Evolutionary conservation across 2,888 invertebrate genomes (phyloP), one percentile per base, ranked within the genome.

Genomic region (Lysandra bellargus): DNA sequence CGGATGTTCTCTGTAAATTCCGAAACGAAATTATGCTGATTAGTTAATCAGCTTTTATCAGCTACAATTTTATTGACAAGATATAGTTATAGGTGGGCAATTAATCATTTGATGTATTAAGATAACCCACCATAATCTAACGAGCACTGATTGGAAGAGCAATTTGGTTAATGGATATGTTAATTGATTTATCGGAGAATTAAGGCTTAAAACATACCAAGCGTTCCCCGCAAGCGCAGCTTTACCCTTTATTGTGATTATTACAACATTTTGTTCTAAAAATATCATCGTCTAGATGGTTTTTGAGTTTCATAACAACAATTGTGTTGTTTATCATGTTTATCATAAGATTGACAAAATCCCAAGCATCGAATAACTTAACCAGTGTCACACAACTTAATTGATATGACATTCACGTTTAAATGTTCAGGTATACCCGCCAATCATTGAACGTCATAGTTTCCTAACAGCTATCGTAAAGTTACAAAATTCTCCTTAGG

Each of bases 31-130:
- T 53, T 14, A 14, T 14, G 3, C 53, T 53, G 53, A 53, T 53
- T 57, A 57, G 57, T 53, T 53, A 14, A 57, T 57, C 57, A 57
- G 57, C 4, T 4, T 57, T 57, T 57, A 57, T 57, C 57, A 57
- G 14, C 57, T 57, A 57, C 14, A 17, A 17, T 57, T 57, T 17
- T 1, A 57, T 61, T 6, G 23, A 1, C 6, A 61, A 61, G n/a
- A 61, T 17, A 37, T 73, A 73, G 6, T 17, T 37, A 1, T 7
- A 9, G 14, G 73, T 74, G n/a, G 44, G 73, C 23, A 75, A 75
- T 75, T 75, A 49, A 75, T 75, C n/a, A 6, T 9, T 23, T 49
- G 49, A 75, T 75, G 30, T 23, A 49, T 7, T 75, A 75, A 12
- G 75, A 69, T 69, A 69, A 69, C 1, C 44, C 14, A 9, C 12